Conservation (phyloP, 1,140 invertebrate species). For the Cryptotermes secundus region DNA sequence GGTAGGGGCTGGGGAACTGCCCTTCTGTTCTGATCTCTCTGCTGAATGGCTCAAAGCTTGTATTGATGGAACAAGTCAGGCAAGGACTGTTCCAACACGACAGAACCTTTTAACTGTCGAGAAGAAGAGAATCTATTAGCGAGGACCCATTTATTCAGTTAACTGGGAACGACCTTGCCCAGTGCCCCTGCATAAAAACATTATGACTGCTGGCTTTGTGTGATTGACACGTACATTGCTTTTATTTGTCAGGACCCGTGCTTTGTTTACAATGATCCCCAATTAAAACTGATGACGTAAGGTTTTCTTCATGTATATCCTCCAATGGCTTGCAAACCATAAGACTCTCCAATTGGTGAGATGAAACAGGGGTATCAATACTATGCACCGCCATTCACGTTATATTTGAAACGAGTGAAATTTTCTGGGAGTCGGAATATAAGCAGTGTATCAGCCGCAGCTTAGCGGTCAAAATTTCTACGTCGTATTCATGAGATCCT, state of each 20-base stretch:
- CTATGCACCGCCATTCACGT: background rate
- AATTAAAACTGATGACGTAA: constrained; percentile 9
- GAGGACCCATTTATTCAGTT: constrained; percentile 11
- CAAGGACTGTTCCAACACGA: background rate
- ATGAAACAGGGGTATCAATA: background rate
- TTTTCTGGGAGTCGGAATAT: too few relatives aligned
- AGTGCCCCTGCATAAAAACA: background rate
- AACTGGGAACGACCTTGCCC: background rate
- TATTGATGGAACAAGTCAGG: too few relatives aligned
- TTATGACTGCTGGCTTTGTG: background rate
- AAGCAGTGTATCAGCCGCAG: too few relatives aligned
- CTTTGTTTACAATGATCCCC: constrained; percentile 6
- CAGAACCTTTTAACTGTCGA: background rate
- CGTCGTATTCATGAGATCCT: too few relatives aligned
- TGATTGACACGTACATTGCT: background rate
- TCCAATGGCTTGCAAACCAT: background rate
- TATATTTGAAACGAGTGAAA: too few relatives aligned
- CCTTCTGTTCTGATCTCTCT: too few relatives aligned
- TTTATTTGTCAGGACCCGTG: background rate
- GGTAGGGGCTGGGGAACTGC: too few relatives aligned
- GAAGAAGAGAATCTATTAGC: background rate
- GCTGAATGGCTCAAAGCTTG: too few relatives aligned
- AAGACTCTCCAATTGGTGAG: background rate
- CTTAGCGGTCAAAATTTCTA: too few relatives aligned
- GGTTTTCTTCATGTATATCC: background rate